Evolutionary conservation across 2,113 vertebrate genomes (phyloP).

Genomic region (Psettodes erumei): DNA sequence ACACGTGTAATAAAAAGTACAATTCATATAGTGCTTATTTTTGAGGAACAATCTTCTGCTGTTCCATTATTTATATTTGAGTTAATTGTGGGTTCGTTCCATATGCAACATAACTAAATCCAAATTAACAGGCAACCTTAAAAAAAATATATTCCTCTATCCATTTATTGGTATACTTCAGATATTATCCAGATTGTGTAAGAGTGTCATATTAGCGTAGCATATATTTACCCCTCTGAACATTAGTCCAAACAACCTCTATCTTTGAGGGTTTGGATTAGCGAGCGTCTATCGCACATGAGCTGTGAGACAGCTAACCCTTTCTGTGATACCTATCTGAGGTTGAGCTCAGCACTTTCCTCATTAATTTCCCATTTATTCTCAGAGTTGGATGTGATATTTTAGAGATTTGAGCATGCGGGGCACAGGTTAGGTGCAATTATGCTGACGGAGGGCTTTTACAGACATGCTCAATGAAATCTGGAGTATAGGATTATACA

Average conservation of each 20-base stretch:
- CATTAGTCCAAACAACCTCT: constrained; percentile 61
- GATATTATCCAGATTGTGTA: constrained; percentile 15
- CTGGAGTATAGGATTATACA: constrained; percentile 74
- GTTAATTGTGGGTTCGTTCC: background rate
- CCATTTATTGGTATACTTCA: background rate
- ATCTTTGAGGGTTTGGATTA: constrained; percentile 62
- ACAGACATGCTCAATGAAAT: constrained; percentile 63
- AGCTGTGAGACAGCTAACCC: constrained; percentile 67
- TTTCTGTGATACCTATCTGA: constrained; percentile 67
- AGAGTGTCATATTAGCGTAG: constrained; percentile 33
- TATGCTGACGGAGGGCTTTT: constrained; percentile 77
- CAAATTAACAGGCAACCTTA: background rate
- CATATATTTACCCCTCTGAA: constrained; percentile 54
- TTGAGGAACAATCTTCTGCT: background rate
- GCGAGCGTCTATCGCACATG: constrained; percentile 53
- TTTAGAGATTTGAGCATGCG: constrained; percentile 75
- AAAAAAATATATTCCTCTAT: background rate
- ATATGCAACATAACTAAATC: background rate
- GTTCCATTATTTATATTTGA: background rate
- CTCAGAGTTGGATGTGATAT: constrained; percentile 78
- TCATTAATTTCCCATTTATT: constrained; percentile 82
- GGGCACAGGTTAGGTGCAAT: constrained; percentile 77
- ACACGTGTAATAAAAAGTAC: background rate
- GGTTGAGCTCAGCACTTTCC: constrained; percentile 78
- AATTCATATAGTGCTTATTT: background rate